A percentile compares a stretch with the other conserved stretches of the same genome.
Conservation (phyloP, 2,797 vertebrate genomes). For the Caiman crocodilus region DNA sequence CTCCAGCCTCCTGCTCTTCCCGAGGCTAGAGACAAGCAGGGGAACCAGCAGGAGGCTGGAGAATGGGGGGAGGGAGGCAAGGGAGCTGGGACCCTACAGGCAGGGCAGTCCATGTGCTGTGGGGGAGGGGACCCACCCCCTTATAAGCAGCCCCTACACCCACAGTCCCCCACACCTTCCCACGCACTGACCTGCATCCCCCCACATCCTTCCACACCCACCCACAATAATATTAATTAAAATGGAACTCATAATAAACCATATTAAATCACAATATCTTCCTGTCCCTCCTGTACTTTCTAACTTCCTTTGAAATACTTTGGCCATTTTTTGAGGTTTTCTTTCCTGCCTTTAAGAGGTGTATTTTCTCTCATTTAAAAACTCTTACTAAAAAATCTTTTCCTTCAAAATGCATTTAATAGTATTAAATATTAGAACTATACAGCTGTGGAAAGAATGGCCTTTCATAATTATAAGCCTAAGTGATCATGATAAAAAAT, state of each 20-base stretch:
- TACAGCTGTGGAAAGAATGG: neutral
- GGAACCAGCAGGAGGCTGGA: no score
- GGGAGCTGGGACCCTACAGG: no score
- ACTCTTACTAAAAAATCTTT: neutral
- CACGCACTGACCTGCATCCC: no score
- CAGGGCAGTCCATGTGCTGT: no score
- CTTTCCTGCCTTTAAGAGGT: neutral
- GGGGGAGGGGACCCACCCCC: no score
- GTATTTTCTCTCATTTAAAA: neutral
- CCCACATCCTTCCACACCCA: no score
- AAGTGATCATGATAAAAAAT: neutral
- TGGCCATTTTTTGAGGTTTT: neutral
- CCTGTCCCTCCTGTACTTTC: neutral
- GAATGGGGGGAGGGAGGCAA: no score
- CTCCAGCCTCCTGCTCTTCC: no score
- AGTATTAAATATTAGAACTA: fast-evolving
- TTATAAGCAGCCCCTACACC: no score
- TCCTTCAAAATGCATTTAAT: neutral
- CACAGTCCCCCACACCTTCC: no score
- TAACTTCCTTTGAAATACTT: neutral
- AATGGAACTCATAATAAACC: neutral
- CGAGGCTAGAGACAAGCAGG: no score
- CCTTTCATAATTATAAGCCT: neutral
- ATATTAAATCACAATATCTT: neutral
- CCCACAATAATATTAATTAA: no score